A percentile compares a stretch with the other conserved stretches of the same genome.
Conservation (phyloP, 1,140 invertebrate species). For the Drosophila micromelanica region DNA sequence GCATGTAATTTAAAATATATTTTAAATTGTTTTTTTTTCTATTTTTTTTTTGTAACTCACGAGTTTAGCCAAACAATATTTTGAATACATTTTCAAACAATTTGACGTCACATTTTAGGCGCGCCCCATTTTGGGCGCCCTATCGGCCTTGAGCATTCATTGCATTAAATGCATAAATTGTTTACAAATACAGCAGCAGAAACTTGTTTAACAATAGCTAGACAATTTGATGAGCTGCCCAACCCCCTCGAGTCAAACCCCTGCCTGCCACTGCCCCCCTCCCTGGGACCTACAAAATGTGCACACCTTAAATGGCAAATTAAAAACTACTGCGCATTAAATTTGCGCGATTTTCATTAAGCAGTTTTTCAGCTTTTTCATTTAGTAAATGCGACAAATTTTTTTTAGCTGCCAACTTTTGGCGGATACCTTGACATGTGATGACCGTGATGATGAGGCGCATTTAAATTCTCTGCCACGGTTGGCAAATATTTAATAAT, state of each 20-base stretch:
- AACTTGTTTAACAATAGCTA: constrained; percentile 22
- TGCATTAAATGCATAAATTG: constrained; percentile 23
- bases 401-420: constrained; percentile 23
- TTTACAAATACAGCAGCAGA: not conserved
- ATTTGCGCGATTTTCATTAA: constrained; percentile 45
- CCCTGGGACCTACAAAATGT: not conserved
- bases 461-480: constrained; percentile 12
- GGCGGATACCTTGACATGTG: constrained; percentile 24
- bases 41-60: not conserved
- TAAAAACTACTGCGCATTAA: constrained; percentile 54
- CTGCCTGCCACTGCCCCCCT: not conserved
- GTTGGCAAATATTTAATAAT: constrained; percentile 23
- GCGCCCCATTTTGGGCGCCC: constrained; percentile 20
- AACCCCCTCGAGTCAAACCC: not conserved
- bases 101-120: not conserved
- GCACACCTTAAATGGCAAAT: constrained; percentile 71
- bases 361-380: constrained; percentile 21
- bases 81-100: constrained; percentile 7
- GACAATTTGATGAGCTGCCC: constrained; percentile 16
- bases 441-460: constrained; percentile 1
- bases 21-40: not conserved
- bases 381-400: constrained; percentile 23
- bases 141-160: constrained; percentile 30
- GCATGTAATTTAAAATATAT: not conserved
- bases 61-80: not conserved